Evolutionary conservation across 1,140 invertebrate genomes (phyloP).

Genomic region (Pseudomyrmex pallidus): DNA sequence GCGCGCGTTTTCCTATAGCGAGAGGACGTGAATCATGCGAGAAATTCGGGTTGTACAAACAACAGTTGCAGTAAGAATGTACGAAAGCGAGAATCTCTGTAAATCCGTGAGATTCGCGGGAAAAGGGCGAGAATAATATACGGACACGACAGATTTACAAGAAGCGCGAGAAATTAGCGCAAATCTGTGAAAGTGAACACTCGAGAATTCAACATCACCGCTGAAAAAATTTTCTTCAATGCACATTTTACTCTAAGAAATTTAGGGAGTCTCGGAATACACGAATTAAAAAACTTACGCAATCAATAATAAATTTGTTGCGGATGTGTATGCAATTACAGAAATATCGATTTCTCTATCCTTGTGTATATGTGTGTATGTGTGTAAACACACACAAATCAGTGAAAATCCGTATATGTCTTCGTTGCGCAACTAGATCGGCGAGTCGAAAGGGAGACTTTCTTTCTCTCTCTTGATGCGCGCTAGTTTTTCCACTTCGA

Average conservation of each 20-base stretch:
- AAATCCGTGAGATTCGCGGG: neutral
- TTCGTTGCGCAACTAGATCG: conserved; percentile 49
- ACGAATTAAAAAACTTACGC: neutral
- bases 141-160: neutral
- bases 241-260: too few relatives aligned
- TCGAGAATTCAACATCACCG: too few relatives aligned
- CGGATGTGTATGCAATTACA: too few relatives aligned
- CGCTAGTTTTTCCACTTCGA: conserved; percentile 65
- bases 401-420: conserved; percentile 16
- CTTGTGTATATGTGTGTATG: too few relatives aligned
- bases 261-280: neutral
- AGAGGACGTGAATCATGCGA: conserved; percentile 48
- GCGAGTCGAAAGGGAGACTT: conserved; percentile 52
- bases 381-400: neutral
- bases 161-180: neutral
- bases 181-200: neutral
- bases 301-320: neutral
- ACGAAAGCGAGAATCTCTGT: conserved; percentile 11
- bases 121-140: conserved; percentile 3
- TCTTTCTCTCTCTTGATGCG: conserved; percentile 32
- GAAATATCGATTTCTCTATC: neutral
- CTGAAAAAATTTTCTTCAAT: too few relatives aligned
- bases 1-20: conserved; percentile 37
- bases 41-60: conserved; percentile 40
- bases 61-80: conserved; percentile 33